Base-by-base conservation (phyloP, 2,797 vertebrate species). In the Pseudochirops cupreus region DNA sequence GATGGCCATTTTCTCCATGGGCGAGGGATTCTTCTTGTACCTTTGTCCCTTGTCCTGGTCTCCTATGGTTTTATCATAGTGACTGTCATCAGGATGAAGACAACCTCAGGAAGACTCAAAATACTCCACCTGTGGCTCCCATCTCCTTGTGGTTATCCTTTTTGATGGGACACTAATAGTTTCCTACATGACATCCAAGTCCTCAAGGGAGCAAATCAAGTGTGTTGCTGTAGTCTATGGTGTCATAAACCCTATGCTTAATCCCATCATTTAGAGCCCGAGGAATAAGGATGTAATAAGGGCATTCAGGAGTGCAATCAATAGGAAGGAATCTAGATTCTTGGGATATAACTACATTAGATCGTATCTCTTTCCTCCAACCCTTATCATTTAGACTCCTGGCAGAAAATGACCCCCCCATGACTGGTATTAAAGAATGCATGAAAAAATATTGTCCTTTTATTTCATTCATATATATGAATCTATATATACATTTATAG, bases 151-250 rank as follows among this genome's bases (percentile, higher is more conserved):
- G 0, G 94, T 96, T 4, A 59, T 24, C 0, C 31, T 96, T 46
- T 95, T 56, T 87, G 95, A 87, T 10, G 95, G 95, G 9, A 92
- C 96, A 0, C 55, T 2, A 39, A 96, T 90, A 1, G 54, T 93
- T 57, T 82, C 93, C 6, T 95, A 95, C 56, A 67, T 97, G 54
- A 56, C 1, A 18, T 82, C 93, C 12, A 92, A 59, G 29, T 87
- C 93, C 0, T 90, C 62, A 7, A 62, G 31, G 3, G 31, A 62
- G 9, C 3, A 91, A 29, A 52, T 91, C 1, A 95, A 94, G 14
- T 2, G 74, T 2, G n/a, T 96, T 50, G 90, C 95, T 14, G 58
- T 96, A 21, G 54, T 96, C 52, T 95, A 94, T 52, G 94, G 67
- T 0, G 59, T 94, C 7, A 56, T 94, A 21, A 96, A 93, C 0